Evolutionary conservation across 2,113 vertebrate genomes (phyloP).

Genomic region (Onychostoma macrolepis): DNA sequence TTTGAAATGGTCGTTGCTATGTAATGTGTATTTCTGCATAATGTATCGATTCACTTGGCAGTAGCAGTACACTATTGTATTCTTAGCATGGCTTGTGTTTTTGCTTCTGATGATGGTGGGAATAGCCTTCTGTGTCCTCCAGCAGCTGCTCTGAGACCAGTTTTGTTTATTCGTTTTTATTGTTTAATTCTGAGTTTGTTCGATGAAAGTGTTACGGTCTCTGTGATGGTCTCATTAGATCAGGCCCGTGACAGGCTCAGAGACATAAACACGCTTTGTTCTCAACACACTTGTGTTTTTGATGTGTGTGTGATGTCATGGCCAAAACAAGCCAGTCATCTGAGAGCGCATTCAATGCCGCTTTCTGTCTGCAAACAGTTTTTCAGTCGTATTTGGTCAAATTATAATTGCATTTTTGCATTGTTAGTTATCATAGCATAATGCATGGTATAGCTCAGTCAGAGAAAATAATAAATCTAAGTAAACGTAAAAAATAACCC

Average conservation of each 20-base stretch:
- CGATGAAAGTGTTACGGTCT: background rate
- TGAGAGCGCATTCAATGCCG: background rate
- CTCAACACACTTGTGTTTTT: constrained; percentile 21
- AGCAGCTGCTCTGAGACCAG: background rate
- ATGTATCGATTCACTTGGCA: background rate
- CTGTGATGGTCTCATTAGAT: constrained; percentile 9
- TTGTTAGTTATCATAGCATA: background rate
- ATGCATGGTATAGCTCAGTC: background rate
- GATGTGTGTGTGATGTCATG: constrained; percentile 48
- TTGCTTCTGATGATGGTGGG: background rate
- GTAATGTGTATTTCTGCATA: background rate
- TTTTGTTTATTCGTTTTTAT: background rate
- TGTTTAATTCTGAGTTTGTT: constrained; percentile 2
- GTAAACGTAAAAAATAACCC: background rate
- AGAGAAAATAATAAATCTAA: background rate
- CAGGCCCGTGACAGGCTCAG: constrained; percentile 26
- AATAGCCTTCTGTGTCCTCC: background rate
- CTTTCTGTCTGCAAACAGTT: background rate
- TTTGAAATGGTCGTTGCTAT: background rate
- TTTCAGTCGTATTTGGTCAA: background rate
- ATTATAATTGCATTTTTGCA: background rate
- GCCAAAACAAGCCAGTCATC: constrained; percentile 33
- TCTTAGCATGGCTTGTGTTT: background rate
- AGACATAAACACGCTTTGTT: constrained; percentile 43
- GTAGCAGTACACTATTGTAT: background rate